Base-by-base conservation (phyloP, 2,888 invertebrate genomes). In the Diploptera punctata region DNA sequence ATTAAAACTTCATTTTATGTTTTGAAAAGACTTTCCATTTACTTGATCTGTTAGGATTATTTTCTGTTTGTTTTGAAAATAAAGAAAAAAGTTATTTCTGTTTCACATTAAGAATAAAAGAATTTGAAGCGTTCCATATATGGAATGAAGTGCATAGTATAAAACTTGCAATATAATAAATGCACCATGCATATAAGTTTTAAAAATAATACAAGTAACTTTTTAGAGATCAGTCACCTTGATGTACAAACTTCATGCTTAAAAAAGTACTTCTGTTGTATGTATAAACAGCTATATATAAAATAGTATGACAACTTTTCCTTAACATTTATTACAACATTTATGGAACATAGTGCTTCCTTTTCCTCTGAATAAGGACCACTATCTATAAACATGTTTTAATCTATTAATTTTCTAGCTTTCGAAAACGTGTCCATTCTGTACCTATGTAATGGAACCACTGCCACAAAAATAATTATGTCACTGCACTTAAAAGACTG, bases 281-380 rank as follows among this genome's bases (percentile, higher is more conserved):
- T 54, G 10, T 54, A 13, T 26, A 26, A 54, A 54, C 26, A 54
- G 21, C 54, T n/a, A 57, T 29, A 57, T 13, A 18, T 19, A 57
- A 1, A 29, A 24, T 26, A 13, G 19, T 24, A 18, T 26, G 7
- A n/a, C 13, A 19, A 24, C 47, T 44, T 47, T 44, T 18, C 29
- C 65, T n/a, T 47, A 43, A 65, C 65, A 47, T 65, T 65, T 47
- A 47, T 26, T 44, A 47, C 24, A 43, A 44, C 44, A 26, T 47
- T 65, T 19, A 26, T 26, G 47, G 29, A 47, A 47, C 44, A 44
- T 29, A 44, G 16, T 57, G 57, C 1, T 19, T 57, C n/a, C 18
- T 29, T n/a, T 1, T 57, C 29, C 24, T n/a, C 3, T n/a, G 29
- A 57, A n/a, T 16, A 57, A n/a, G 29, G 29, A 57, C 9, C 29